Percentiles rank a stretch among this genome's conserved stretches.
These are phyloP conservation scores for Blastobasis adustella DNA, from an alignment of 2,888 invertebrate species.

Conservation along the genomic window DNA sequence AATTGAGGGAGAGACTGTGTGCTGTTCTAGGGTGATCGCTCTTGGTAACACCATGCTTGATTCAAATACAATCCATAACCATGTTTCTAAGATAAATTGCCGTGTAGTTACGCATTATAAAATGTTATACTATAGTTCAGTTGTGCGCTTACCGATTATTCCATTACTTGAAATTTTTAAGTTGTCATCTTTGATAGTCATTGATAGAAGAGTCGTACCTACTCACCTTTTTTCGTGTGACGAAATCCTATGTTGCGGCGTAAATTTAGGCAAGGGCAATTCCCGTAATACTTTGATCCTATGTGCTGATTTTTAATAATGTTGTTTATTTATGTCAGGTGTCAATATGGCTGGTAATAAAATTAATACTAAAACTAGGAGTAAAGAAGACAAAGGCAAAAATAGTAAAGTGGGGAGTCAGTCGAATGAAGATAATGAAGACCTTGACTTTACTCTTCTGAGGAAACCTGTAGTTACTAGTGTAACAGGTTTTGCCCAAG, in stretches of 20 bases:
- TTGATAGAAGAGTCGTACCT: slow-evolving; percentile 33
- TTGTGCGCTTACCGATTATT: background rate
- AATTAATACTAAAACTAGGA: slow-evolving; percentile 53
- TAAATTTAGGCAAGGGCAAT: too few species aligned
- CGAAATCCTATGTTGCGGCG: background rate
- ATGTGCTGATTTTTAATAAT: background rate
- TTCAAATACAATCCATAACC: slow-evolving; percentile 10
- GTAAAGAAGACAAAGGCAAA: slow-evolving; percentile 56
- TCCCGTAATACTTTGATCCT: background rate
- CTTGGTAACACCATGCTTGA: slow-evolving; percentile 48
- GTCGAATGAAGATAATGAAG: slow-evolving; percentile 51
- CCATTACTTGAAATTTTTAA: slow-evolving; percentile 7
- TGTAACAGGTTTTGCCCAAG: slow-evolving; percentile 80
- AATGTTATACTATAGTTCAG: too few species aligned
- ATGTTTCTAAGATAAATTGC: too few species aligned
- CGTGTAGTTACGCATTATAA: too few species aligned
- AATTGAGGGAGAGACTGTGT: slow-evolving; percentile 70
- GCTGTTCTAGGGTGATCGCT: slow-evolving; percentile 42
- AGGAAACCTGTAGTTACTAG: slow-evolving; percentile 81
- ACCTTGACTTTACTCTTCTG: slow-evolving; percentile 71
- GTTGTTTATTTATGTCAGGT: slow-evolving; percentile 17
- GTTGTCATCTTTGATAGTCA: slow-evolving; percentile 35
- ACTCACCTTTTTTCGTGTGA: background rate
- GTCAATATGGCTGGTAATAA: slow-evolving; percentile 61
- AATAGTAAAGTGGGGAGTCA: slow-evolving; percentile 38